These are phyloP conservation scores for Epizoanthus ramosus DNA, from an alignment of 92 coral and sea anemone species.

Conservation along the genomic window DNA sequence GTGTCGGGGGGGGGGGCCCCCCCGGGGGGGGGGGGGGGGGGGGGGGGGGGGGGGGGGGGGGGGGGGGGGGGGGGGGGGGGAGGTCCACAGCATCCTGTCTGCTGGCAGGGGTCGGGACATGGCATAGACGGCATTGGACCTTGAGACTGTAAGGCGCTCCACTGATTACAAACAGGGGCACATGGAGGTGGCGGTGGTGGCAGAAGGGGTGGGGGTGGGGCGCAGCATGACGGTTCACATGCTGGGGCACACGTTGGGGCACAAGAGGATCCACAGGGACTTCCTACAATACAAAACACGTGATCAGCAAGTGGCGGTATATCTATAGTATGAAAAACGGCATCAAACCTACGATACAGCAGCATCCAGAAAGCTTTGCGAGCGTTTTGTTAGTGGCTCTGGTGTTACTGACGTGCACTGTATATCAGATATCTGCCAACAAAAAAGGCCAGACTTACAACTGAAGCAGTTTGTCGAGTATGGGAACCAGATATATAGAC, in stretches of 20 bases:
- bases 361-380: too few species aligned
- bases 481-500: too few species aligned
- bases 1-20: constrained; percentile 14
- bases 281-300: constrained; percentile 51
- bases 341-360: too few species aligned
- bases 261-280: constrained; percentile 76
- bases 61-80: constrained; percentile 53
- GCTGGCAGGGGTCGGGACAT: constrained; percentile 83
- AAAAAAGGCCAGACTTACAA: too few species aligned
- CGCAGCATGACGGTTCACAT: constrained; percentile 71
- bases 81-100: constrained; percentile 78
- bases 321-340: too few species aligned
- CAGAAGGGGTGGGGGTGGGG: constrained; percentile 70
- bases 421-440: too few species aligned
- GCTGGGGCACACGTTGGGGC: constrained; percentile 84
- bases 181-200: constrained; percentile 61
- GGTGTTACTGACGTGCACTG: too few species aligned
- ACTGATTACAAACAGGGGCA: constrained; percentile 60
- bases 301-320: background rate
- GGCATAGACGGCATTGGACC: constrained; percentile 61
- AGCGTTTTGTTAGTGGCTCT: too few species aligned
- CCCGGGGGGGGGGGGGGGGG: constrained; percentile 27
- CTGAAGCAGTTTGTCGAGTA: too few species aligned
- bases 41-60: constrained; percentile 36
- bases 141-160: constrained; percentile 23